Conservation (phyloP, 2,113 vertebrate species). For the Danionella cerebrum region DNA sequence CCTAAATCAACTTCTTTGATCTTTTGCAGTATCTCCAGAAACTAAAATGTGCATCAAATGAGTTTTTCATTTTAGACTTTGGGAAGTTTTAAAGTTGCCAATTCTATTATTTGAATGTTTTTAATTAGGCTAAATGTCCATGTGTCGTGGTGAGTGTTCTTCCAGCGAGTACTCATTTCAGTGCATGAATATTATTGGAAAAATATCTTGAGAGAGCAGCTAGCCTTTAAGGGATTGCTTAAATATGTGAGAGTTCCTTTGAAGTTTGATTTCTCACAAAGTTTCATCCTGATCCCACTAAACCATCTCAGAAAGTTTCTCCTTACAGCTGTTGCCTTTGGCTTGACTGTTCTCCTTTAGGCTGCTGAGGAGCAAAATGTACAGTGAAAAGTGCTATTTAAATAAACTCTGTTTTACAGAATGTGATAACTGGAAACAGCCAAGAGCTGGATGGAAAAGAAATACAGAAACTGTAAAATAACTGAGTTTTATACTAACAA, state of each 20-base stretch:
- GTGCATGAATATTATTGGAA: neutral
- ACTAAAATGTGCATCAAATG: too few species aligned
- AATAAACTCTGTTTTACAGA: neutral
- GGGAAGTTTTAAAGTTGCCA: too few species aligned
- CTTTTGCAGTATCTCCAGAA: too few species aligned
- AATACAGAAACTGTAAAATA: neutral
- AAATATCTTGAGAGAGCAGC: neutral
- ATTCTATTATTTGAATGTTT: too few species aligned
- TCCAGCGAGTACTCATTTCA: neutral
- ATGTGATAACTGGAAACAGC: neutral
- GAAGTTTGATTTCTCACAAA: neutral
- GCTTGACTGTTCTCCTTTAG: neutral
- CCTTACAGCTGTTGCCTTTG: neutral
- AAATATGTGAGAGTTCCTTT: neutral
- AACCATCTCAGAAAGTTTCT: neutral
- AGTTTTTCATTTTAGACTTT: too few species aligned
- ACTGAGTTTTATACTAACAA: constrained; percentile 11
- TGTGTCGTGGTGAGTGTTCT: neutral
- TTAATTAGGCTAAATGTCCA: too few species aligned
- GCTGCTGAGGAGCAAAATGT: neutral
- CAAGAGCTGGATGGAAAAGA: neutral
- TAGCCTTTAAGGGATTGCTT: neutral
- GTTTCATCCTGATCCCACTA: neutral
- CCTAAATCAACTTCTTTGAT: too few species aligned
- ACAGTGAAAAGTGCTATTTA: neutral